Evolutionary conservation across 2,888 invertebrate species (phyloP), one percentile per base, ranked within the genome.

Genomic region (Synanthedon vespiformis): DNA sequence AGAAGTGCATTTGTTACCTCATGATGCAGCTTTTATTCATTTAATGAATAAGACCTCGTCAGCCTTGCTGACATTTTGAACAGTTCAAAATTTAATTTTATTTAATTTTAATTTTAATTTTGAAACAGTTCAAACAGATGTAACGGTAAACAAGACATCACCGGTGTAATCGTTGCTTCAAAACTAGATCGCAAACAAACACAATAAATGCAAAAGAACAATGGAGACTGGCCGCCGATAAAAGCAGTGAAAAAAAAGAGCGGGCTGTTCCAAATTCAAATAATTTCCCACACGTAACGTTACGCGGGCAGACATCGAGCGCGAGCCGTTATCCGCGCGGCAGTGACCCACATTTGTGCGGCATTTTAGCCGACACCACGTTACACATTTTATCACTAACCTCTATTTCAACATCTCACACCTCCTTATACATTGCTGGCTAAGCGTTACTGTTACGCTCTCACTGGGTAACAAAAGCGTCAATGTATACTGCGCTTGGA

Each of bases 281-380:
- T 84, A 80, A 83, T 87, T 87, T 87, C 86, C 86, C 86, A 87
- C 86, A 86, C 86, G 86, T 86, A 86, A 86, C 80, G 86, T 86
- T 86, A 85, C 84, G 85, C 86, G 83, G 81, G 83, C 85, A 84
- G 79, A 75, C 82, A 86, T 74, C 74, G 75, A 77, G 86, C 73
- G 75, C 86, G 73, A 56, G 74, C 86, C 86, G 86, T 87, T 87
- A 86, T 84, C 77, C 77, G 77, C 76, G 77, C 80, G 81, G 83
- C 86, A 87, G 80, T 87, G 86, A 87, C 86, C 83, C 67, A 86
- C 77, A 79, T 83, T 73, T 58, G 61, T 67, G 66, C 67, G 63
- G 61, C 68, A 70, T 73, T 80, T 80, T 80, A 77, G 73, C 79
- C 65, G 67, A 63, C 62, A 77, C 72, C 68, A 65, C 64, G 67